These are phyloP conservation scores for Myripristis jacobus DNA, from an alignment of 2,797 vertebrate species.

Conservation along the genomic window DNA sequence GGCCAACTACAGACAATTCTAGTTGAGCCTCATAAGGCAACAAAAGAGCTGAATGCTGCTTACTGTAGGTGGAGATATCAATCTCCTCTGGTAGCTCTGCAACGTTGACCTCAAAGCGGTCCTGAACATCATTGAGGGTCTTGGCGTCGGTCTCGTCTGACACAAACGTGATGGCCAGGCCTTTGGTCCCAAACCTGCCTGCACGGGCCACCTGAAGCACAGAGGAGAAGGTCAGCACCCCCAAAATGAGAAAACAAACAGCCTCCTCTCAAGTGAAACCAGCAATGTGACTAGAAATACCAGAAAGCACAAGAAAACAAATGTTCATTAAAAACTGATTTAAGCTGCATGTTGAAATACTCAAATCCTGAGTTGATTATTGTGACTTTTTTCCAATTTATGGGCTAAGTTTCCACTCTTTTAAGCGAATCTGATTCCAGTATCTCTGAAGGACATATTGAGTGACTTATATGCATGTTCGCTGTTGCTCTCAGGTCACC, in stretches of 20 bases:
- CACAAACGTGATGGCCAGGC: slow-evolving; percentile 90
- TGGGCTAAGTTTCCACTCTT: no score
- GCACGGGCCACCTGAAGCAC: slow-evolving; percentile 87
- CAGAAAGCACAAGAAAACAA: neutral
- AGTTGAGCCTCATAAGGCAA: neutral
- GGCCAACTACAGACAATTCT: neutral
- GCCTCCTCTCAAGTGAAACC: neutral
- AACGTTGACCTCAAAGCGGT: slow-evolving; percentile 92
- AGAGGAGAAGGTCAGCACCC: neutral
- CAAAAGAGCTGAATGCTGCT: slow-evolving; percentile 60
- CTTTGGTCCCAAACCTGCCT: slow-evolving; percentile 90
- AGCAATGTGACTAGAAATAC: neutral
- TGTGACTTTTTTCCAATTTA: no score
- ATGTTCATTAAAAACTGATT: no score
- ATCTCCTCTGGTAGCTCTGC: slow-evolving; percentile 92
- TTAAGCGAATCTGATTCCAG: no score
- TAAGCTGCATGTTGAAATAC: no score
- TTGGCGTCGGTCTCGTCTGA: slow-evolving; percentile 90
- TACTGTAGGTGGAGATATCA: slow-evolving; percentile 93
- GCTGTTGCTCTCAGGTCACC: no score
- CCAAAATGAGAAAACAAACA: neutral
- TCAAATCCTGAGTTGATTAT: no score
- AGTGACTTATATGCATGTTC: no score
- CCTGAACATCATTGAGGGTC: slow-evolving; percentile 91
- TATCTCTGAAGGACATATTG: no score